phyloP scores from a whole-genome alignment of 2,888 invertebrate species.

The Nematopogon swammerdamellus region DNA sequence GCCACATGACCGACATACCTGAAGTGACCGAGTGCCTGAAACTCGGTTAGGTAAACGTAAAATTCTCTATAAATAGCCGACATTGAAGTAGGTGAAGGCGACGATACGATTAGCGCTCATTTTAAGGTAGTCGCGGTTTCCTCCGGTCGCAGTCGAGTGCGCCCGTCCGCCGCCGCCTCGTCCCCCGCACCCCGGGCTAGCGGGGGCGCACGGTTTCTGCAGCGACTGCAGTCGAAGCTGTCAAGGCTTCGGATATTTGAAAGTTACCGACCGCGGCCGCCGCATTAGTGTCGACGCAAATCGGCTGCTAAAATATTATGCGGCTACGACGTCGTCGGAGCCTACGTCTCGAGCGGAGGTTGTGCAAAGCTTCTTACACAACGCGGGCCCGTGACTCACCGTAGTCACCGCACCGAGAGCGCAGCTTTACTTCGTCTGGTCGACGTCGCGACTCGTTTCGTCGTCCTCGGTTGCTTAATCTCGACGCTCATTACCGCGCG shows the following conservation, averaged over 20 bases:
- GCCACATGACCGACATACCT: no score
- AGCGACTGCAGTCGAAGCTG: neutral
- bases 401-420: slow-evolving; percentile 14
- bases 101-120: no score
- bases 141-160: neutral
- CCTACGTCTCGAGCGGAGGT: slow-evolving; percentile 14
- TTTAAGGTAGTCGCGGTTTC: neutral
- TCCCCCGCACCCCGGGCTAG: neutral
- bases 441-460: slow-evolving; percentile 13
- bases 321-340: neutral
- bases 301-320: neutral
- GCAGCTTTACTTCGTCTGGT: slow-evolving; percentile 32
- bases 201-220: neutral
- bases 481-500: slow-evolving; percentile 27
- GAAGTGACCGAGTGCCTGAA: no score
- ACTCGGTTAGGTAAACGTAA: no score
- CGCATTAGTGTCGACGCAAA: neutral
- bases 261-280: neutral
- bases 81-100: no score
- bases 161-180: no score
- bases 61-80: no score
- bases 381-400: slow-evolving; percentile 33
- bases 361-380: slow-evolving; percentile 42
- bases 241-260: neutral
- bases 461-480: slow-evolving; percentile 17